Evolutionary conservation across 2,797 vertebrate genomes (phyloP).

Genomic region (Sciaenops ocellatus): DNA sequence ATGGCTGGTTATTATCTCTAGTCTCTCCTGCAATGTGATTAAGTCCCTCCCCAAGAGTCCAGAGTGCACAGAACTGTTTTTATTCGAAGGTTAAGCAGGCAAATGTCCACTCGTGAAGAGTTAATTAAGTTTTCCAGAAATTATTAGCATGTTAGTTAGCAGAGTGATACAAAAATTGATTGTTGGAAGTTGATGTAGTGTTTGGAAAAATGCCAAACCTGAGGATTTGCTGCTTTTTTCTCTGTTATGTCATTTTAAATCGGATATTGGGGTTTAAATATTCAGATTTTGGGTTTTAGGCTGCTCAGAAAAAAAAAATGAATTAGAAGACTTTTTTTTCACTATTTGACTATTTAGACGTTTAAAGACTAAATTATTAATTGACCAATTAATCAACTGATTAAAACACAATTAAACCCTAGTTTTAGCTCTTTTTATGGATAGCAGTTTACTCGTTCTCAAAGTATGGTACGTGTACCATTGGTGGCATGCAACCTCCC

Average conservation of each 20-base stretch:
- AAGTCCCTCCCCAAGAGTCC: neutral
- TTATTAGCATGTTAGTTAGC: neutral
- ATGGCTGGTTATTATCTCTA: slow-evolving; percentile 14
- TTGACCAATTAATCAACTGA: neutral
- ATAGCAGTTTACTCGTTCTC: no score
- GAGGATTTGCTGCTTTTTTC: neutral
- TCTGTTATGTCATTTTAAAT: neutral
- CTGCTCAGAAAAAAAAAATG: no score
- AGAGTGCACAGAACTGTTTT: neutral
- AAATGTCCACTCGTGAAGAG: no score
- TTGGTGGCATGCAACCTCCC: no score
- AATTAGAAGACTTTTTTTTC: neutral
- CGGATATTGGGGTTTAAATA: neutral
- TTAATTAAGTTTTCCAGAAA: neutral
- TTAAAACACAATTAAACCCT: neutral
- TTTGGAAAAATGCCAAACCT: neutral
- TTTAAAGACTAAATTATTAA: neutral
- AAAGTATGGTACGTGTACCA: no score
- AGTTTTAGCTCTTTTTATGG: neutral
- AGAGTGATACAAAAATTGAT: neutral
- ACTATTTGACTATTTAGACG: no score
- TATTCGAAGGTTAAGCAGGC: neutral
- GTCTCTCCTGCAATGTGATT: slow-evolving; percentile 22
- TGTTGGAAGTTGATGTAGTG: neutral
- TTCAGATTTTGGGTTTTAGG: neutral